A percentile compares a stretch with the other conserved stretches of the same genome.
Evolutionary conservation across 2,888 invertebrate species (phyloP).

Genomic region (Melanotus villosus): DNA sequence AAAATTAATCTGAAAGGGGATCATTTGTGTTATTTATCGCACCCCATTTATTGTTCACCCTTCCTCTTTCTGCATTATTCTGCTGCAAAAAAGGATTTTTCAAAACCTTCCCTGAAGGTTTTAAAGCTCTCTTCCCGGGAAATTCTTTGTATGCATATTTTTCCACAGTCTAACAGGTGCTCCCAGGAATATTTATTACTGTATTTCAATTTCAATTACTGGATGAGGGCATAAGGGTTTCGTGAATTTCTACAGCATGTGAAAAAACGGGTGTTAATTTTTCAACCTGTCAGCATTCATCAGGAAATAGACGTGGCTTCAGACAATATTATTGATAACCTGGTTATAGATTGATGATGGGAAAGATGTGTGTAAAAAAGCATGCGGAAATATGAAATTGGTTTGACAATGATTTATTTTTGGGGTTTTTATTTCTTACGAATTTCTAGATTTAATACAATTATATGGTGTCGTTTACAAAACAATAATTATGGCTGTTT

Average conservation of each 20-base stretch:
- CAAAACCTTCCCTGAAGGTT: too few species aligned
- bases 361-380: neutral
- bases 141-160: neutral
- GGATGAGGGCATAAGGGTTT: neutral
- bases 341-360: conserved; percentile 5
- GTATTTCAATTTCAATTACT: conserved; percentile 20
- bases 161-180: conserved; percentile 6
- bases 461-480: too few species aligned
- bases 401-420: conserved; percentile 1
- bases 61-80: too few species aligned
- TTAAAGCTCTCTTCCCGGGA: neutral
- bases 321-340: conserved; percentile 4
- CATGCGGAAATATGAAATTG: neutral
- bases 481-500: too few species aligned
- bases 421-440: neutral
- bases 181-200: conserved; percentile 8
- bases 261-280: neutral
- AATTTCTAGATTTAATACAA: too few species aligned
- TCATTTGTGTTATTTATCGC: too few species aligned
- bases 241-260: neutral
- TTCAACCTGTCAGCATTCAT: neutral
- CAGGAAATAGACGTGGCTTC: neutral
- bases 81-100: too few species aligned
- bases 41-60: too few species aligned
- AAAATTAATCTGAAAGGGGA: too few species aligned